Evolutionary conservation across 1,140 invertebrate species (phyloP).

Genomic region (Mylabris phalerata): DNA sequence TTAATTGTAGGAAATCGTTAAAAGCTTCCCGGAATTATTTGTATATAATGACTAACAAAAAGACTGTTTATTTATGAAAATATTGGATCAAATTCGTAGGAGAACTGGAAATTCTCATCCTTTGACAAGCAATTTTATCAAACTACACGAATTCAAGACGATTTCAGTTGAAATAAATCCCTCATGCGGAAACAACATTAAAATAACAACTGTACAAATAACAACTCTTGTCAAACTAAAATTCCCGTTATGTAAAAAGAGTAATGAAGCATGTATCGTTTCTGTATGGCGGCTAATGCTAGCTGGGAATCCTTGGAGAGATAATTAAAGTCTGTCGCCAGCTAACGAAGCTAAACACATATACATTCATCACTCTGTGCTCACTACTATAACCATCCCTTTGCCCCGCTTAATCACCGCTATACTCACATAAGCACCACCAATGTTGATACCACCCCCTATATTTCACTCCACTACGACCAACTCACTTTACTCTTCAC

Average conservation of each 20-base stretch:
- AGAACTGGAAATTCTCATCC: too few species aligned
- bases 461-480: conserved; percentile 7
- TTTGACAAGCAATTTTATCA: too few species aligned
- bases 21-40: conserved; percentile 10
- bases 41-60: not conserved
- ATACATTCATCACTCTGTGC: conserved; percentile 31
- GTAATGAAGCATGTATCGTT: conserved; percentile 23
- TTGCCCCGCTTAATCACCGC: not conserved
- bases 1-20: conserved; percentile 20
- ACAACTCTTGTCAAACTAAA: conserved; percentile 22
- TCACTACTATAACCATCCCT: conserved; percentile 11
- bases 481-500: conserved; percentile 3
- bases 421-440: not conserved
- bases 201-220: conserved; percentile 20
- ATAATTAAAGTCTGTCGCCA: conserved; percentile 39
- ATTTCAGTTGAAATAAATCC: too few species aligned
- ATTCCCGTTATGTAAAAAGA: conserved; percentile 23
- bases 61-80: too few species aligned
- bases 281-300: conserved; percentile 31
- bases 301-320: conserved; percentile 36
- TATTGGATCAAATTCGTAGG: too few species aligned
- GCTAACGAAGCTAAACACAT: conserved; percentile 36
- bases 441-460: conserved; percentile 10
- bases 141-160: too few species aligned
- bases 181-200: not conserved